phyloP scores from a whole-genome alignment of 2,888 invertebrate species.

The Papilio gigon region DNA sequence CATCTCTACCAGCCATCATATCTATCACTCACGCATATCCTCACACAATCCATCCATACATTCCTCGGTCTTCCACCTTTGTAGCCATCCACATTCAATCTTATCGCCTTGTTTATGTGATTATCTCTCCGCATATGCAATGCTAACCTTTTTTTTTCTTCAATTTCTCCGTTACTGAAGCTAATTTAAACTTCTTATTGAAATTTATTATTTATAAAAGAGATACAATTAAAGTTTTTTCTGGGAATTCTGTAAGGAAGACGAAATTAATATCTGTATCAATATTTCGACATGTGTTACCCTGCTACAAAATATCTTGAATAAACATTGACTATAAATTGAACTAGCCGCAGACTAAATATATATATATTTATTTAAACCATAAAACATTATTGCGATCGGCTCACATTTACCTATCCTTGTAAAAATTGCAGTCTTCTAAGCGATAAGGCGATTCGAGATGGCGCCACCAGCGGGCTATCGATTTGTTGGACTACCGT shows the following conservation, averaged over 20 bases:
- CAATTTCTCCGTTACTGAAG: no score
- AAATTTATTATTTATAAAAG: neutral
- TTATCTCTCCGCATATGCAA: no score
- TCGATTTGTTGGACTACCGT: slow-evolving; percentile 50
- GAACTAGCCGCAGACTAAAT: slow-evolving; percentile 35
- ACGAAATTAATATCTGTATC: neutral
- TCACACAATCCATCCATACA: no score
- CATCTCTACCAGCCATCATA: no score
- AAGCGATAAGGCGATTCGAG: slow-evolving; percentile 51
- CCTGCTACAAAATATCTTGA: neutral
- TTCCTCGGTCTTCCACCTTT: no score
- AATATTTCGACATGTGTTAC: no score
- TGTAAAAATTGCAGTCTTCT: slow-evolving; percentile 51
- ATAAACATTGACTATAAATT: slow-evolving; percentile 35
- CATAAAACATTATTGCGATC: slow-evolving; percentile 38
- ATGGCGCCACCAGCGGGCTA: neutral
- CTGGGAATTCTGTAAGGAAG: neutral
- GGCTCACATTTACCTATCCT: slow-evolving; percentile 39
- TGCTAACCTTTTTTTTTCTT: no score
- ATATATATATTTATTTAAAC: slow-evolving; percentile 28
- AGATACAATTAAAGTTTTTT: no score
- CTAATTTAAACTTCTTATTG: no score
- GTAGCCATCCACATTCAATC: no score
- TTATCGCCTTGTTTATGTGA: no score
- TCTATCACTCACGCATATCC: no score